Base-by-base conservation (phyloP, 1,140 invertebrate genomes). In the Notospermus geniculatus region DNA sequence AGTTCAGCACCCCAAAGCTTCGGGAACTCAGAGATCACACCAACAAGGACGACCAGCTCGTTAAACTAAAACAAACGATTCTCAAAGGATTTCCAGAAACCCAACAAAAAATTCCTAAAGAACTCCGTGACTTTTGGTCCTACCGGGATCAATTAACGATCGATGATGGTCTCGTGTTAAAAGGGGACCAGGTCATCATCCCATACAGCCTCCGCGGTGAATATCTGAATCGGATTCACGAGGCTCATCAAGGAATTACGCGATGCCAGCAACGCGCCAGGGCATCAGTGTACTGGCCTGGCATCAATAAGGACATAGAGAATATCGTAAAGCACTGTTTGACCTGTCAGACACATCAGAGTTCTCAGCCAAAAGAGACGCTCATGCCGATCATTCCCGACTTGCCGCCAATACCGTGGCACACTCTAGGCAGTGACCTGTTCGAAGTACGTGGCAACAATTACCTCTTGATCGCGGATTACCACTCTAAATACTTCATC, bases 241-340 rank as follows among this genome's bases (percentile, higher is more conserved):
- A 36, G 25, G 36, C 53, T 23, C 63, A 65, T 36, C 53, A 62
- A 57, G 66, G 66, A 9, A 63, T 58, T 32, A 53, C 58, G 29
- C 64, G 61, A 29, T 53, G 17, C 22, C 17, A 32, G 29, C 19
- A 46, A 22, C 46, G 50, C 4, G 59, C 59, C 22, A 32, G 22
- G 19, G 27, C 57, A 9, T 43, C 11, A 25, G 57, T 64, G 0
- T 67, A 29, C n/a, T 67, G 62, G 58, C 29, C 2, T 17, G 52
- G 55, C 13, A 62, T 67, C 1, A 64, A 45, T 39, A 61, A 19
- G n/a, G 66, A 70, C 29, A 68, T 65, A 32, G 54, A 30, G 23
- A 56, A 70, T 11, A 45, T 61, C 1, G 61, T 65, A 15, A 19
- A 23, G 25, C 41, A 54, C 19, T 69, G 65, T 50, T 22, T n/a